A percentile compares a stretch with the other conserved stretches of the same genome.
These are phyloP conservation scores for Labeo calbasu DNA, from an alignment of 2,797 vertebrate species.

Conservation along the genomic window DNA sequence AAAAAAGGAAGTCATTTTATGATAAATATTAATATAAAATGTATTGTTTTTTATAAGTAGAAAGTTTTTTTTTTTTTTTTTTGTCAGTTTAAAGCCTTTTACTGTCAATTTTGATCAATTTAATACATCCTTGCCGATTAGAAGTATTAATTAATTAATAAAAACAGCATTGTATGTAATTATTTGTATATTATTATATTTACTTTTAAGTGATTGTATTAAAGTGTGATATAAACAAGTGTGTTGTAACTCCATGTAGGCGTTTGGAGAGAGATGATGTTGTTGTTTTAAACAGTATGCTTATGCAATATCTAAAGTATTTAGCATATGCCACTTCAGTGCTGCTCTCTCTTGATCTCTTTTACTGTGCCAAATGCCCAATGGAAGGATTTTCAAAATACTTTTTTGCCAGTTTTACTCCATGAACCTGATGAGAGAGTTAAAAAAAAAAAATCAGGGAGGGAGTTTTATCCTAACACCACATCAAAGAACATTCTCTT, in stretches of 20 bases:
- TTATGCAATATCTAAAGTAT: background rate
- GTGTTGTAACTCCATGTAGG: background rate
- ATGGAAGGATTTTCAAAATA: background rate
- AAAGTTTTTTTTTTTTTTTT: background rate
- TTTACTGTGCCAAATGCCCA: background rate
- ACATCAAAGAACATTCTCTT: conserved; percentile 17
- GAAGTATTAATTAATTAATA: background rate
- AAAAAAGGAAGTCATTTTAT: background rate
- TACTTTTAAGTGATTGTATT: background rate
- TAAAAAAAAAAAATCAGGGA: background rate
- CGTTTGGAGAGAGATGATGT: background rate
- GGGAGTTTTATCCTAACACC: background rate
- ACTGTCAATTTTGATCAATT: background rate
- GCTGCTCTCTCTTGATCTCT: background rate
- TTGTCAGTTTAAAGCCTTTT: background rate
- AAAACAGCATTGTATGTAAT: background rate
- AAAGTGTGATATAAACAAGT: background rate
- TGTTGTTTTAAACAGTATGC: conserved; percentile 12
- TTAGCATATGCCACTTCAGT: conserved; percentile 22
- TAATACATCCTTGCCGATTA: background rate
- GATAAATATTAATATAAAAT: too few relatives aligned
- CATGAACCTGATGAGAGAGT: background rate
- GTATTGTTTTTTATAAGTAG: too few relatives aligned
- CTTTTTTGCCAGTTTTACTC: background rate
- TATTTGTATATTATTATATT: background rate